Base-by-base conservation (phyloP, 2,797 vertebrate genomes). In the Propithecus deckenii region DNA sequence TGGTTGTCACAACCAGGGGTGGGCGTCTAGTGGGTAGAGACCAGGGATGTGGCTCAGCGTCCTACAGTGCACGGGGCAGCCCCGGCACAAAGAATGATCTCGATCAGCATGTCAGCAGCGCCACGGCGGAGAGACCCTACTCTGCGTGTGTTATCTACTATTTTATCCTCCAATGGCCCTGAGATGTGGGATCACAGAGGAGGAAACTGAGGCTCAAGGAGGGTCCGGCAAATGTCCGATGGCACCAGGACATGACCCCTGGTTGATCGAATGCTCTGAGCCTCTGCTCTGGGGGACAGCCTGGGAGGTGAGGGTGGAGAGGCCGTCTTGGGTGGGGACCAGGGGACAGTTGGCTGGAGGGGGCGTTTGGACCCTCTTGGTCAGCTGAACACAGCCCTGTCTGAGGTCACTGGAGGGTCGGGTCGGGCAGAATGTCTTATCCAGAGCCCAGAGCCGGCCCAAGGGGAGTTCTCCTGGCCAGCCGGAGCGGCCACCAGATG, bases 401-500 rank as follows among this genome's bases (percentile, higher is more conserved):
- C 43, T 71, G 69, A 89, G 96, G 97, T 96, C 95, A 95, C 83
- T 0, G 0, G 84, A 80, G 94, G 91, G 97, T 87, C 14, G 2
- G 71, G 41, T 38, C 30, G 1, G 88, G 41, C 91, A 72, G 48
- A 87, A 25, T 0, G 20, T 48, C 88, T 84, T 89, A 89, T 95
- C 63, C 91, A 92, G 96, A 91, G 61, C 63, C 86, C 92, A 96
- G 76, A 95, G 63, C 50, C 0, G 15, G 88, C 91, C 97, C 43
- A 0, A 1, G 32, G 92, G 93, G 96, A 93, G 85, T 96, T 89
- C 65, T 86, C 67, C 75, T 0, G 1, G 92, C 67, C 84, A 74
- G 86, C 93, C 85, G 81, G 94, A 50, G 55, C 80, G 8, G 50
- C 89, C 78, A 67, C 89, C 97, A 96, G 98, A 96, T 93, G 91